Conservation (phyloP, 2,113 vertebrate species). For the Orientallactaga bullata region DNA sequence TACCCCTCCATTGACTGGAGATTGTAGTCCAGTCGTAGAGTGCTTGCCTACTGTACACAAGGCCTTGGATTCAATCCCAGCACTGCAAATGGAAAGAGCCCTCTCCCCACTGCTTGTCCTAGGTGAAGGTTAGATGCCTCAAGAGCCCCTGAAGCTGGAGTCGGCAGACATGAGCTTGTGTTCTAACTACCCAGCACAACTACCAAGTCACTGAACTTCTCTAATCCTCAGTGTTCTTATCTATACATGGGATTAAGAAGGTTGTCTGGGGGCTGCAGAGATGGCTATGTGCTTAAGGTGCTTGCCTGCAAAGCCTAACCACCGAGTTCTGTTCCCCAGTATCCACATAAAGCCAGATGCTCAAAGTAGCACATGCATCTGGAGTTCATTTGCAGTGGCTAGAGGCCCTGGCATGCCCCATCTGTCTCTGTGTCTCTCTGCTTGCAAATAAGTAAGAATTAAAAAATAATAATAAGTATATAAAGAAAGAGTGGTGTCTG, state of each 20-base stretch:
- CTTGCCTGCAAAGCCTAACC: too few relatives aligned
- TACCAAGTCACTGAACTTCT: not conserved
- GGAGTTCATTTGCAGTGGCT: too few relatives aligned
- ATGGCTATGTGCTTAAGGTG: too few relatives aligned
- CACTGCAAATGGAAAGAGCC: not conserved
- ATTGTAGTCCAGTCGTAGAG: not conserved
- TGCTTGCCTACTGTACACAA: not conserved
- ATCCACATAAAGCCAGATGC: too few relatives aligned
- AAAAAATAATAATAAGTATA: too few relatives aligned
- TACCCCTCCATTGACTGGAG: not conserved
- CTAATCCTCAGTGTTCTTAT: conserved; percentile 15
- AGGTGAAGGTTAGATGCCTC: not conserved
- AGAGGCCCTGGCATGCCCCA: too few relatives aligned
- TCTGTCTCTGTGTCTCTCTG: too few relatives aligned
- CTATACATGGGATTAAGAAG: not conserved
- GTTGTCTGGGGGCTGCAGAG: too few relatives aligned
- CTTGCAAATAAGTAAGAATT: too few relatives aligned
- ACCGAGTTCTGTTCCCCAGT: too few relatives aligned
- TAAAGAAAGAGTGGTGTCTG: not conserved
- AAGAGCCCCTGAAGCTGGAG: not conserved
- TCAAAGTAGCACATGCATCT: too few relatives aligned
- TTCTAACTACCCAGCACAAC: not conserved
- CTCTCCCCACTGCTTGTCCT: not conserved
- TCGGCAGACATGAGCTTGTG: not conserved
- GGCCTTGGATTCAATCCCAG: not conserved